Evolutionary conservation across 2,797 vertebrate genomes (phyloP).

Genomic region (Neoniphon sammara): DNA sequence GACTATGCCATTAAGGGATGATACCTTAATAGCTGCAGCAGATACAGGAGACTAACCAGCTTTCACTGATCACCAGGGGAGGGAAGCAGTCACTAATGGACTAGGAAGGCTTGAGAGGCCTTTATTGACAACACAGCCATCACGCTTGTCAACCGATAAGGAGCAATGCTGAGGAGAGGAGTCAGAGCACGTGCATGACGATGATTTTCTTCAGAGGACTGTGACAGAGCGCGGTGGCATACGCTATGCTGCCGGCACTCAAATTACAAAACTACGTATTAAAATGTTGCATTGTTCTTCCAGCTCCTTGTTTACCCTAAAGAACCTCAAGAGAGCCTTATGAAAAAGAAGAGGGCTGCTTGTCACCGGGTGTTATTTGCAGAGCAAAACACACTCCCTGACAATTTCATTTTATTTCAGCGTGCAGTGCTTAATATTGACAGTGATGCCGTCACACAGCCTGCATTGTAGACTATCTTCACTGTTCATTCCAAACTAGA

Average conservation of each 20-base stretch:
- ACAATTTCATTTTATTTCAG: not conserved
- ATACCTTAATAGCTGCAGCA: constrained; percentile 46
- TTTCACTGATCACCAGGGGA: constrained; percentile 58
- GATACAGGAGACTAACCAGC: constrained; percentile 48
- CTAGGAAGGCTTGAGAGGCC: constrained; percentile 44
- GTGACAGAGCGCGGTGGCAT: not conserved
- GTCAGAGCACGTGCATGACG: not conserved
- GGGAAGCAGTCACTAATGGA: constrained; percentile 50
- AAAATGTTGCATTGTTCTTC: not conserved
- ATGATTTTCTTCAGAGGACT: not conserved
- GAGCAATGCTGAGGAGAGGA: constrained; percentile 1
- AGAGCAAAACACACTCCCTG: not conserved
- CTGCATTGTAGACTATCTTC: no score
- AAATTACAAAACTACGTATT: not conserved
- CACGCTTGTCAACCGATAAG: constrained; percentile 49
- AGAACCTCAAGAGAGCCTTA: not conserved
- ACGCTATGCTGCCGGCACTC: not conserved
- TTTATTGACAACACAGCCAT: constrained; percentile 53
- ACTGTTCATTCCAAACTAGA: not conserved
- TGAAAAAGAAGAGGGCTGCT: not conserved
- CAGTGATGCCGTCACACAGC: not conserved
- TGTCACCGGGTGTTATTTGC: not conserved
- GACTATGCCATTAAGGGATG: constrained; percentile 14
- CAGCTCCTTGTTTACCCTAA: not conserved
- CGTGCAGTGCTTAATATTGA: constrained; percentile 8